Percentiles rank a stretch among this genome's conserved stretches.
Evolutionary conservation across 2,888 invertebrate species (phyloP).

Genomic region (Zele albiditarsus): DNA sequence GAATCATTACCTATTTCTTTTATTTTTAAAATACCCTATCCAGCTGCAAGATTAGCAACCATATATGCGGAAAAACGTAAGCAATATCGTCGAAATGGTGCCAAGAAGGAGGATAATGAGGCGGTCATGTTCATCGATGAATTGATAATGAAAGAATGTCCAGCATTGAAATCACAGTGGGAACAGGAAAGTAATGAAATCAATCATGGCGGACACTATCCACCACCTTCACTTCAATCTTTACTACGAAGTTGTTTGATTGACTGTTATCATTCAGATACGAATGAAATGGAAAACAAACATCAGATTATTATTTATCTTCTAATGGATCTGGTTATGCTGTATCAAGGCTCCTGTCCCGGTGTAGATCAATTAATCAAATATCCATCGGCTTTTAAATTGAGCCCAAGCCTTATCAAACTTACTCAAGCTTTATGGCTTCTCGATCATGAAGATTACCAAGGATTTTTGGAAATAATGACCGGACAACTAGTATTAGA

Average conservation of each 20-base stretch:
- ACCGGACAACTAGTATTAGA: slow-evolving; percentile 64
- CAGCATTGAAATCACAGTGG: slow-evolving; percentile 76
- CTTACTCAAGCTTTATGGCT: slow-evolving; percentile 92
- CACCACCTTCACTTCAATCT: slow-evolving; percentile 87
- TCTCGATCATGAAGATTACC: slow-evolving; percentile 88
- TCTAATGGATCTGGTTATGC: slow-evolving; percentile 85
- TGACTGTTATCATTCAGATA: slow-evolving; percentile 58
- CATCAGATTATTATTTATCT: slow-evolving; percentile 89
- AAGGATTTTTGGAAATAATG: slow-evolving; percentile 73
- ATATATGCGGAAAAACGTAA: slow-evolving; percentile 73
- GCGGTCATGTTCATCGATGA: slow-evolving; percentile 80
- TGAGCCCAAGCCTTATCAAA: slow-evolving; percentile 84
- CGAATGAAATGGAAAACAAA: slow-evolving; percentile 81
- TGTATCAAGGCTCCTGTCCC: slow-evolving; percentile 78
- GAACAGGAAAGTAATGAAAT: slow-evolving; percentile 76
- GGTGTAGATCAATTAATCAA: slow-evolving; percentile 83
- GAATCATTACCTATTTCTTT: slow-evolving; percentile 64
- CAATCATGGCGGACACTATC: slow-evolving; percentile 80
- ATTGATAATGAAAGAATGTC: slow-evolving; percentile 78
- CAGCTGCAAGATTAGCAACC: slow-evolving; percentile 74
- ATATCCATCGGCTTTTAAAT: slow-evolving; percentile 86
- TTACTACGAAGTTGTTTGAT: slow-evolving; percentile 82
- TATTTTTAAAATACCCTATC: slow-evolving; percentile 75
- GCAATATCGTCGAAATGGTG: slow-evolving; percentile 53
- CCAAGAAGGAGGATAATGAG: slow-evolving; percentile 48